Conservation (phyloP, 2,888 invertebrate genomes). For the Clanis bilineata region DNA sequence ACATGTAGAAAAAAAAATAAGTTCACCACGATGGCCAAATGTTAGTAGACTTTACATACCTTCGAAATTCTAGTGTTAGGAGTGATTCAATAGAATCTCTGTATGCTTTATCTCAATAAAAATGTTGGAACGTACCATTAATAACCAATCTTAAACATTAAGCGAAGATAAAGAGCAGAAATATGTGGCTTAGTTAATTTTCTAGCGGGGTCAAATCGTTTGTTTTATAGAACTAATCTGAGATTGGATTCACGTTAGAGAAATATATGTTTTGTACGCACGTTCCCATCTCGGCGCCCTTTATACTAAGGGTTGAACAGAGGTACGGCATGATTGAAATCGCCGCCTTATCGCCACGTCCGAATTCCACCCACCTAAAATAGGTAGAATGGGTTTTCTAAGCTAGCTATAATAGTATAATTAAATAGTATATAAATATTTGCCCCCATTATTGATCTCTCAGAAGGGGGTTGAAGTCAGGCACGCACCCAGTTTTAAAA, state of each 20-base stretch:
- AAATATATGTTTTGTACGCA: conserved; percentile 3
- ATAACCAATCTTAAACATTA: conserved; percentile 12
- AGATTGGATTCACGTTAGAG: conserved; percentile 1
- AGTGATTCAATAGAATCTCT: background rate
- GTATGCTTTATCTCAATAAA: conserved; percentile 7
- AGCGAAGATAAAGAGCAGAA: background rate
- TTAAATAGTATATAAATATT: too few species aligned
- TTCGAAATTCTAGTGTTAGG: too few species aligned
- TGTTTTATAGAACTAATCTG: conserved; percentile 9
- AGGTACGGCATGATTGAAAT: conserved; percentile 1
- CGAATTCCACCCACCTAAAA: background rate
- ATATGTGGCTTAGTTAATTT: conserved; percentile 7
- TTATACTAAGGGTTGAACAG: background rate
- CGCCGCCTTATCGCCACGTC: background rate
- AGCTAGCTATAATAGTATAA: background rate
- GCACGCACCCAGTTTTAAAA: too few species aligned
- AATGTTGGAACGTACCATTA: conserved; percentile 3
- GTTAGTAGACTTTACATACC: background rate
- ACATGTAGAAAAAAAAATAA: too few species aligned
- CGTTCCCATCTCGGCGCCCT: background rate
- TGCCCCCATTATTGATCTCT: too few species aligned
- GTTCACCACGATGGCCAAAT: too few species aligned
- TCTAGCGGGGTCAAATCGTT: conserved; percentile 4
- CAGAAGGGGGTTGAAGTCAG: too few species aligned
- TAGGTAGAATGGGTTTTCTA: background rate